Evolutionary conservation across 2,113 vertebrate genomes (phyloP).

Genomic region (Mystacornis crossleyi): DNA sequence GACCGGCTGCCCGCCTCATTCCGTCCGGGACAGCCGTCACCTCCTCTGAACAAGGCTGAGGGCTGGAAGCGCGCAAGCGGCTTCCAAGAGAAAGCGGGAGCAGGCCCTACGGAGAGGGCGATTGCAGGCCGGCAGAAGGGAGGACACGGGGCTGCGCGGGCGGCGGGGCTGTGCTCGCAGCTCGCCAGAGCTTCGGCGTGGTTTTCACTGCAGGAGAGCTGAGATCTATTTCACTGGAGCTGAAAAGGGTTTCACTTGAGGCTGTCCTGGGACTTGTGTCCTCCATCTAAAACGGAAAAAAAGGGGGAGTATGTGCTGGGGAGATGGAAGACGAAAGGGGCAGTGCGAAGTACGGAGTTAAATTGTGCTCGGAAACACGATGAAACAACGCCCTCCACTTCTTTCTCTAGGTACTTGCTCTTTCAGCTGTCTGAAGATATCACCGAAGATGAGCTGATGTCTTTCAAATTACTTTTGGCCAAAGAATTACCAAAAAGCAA

Average conservation of each 20-base stretch:
- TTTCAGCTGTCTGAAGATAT: constrained; percentile 66
- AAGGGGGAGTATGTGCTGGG: neutral
- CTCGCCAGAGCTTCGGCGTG: neutral
- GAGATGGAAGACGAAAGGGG: fast-evolving
- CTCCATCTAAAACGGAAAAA: neutral
- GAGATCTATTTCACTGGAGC: neutral
- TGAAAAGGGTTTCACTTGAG: neutral
- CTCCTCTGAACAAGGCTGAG: fast-evolving
- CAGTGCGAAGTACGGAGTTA: fast-evolving
- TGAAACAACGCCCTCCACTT: neutral
- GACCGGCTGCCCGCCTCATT: fast-evolving
- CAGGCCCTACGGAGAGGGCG: fast-evolving
- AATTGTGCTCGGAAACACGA: neutral
- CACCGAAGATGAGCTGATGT: neutral
- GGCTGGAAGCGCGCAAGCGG: neutral
- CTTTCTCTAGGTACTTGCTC: constrained; percentile 62
- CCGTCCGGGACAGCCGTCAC: fast-evolving
- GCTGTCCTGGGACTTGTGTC: neutral
- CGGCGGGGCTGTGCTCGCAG: neutral
- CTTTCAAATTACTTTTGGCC: constrained; percentile 58
- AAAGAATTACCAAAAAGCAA: constrained; percentile 52
- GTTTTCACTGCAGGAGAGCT: neutral
- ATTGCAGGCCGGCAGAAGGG: too few relatives aligned
- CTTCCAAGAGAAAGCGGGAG: neutral
- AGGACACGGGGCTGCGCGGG: neutral